Conservation (phyloP, 2,113 vertebrate genomes). For the Columba janthina region DNA sequence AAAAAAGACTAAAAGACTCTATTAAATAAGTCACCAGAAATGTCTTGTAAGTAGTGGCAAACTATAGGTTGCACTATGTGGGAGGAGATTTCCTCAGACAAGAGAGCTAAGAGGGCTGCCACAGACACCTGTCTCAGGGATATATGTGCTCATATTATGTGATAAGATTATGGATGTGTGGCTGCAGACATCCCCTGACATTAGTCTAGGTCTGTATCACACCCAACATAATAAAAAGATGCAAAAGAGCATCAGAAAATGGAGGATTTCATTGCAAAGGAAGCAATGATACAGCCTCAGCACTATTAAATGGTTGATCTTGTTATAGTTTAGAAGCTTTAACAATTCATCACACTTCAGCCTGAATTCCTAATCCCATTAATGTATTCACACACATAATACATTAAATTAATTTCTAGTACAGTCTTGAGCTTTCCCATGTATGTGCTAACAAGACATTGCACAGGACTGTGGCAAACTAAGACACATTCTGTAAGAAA, state of each 20-base stretch:
- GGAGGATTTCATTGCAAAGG: not conserved
- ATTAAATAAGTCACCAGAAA: not conserved
- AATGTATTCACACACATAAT: not conserved
- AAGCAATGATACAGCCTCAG: not conserved
- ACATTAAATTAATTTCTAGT: not conserved
- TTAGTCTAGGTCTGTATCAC: not conserved
- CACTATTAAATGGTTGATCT: not conserved
- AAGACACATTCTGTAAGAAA: not conserved
- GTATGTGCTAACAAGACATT: not conserved
- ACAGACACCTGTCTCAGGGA: not conserved
- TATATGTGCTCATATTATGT: fast-evolving
- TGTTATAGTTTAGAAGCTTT: not conserved
- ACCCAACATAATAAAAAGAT: not conserved
- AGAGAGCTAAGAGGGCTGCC: not conserved
- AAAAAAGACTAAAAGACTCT: not conserved
- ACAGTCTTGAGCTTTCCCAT: not conserved
- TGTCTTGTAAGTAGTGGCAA: not conserved
- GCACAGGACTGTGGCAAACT: not conserved
- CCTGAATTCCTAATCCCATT: not conserved
- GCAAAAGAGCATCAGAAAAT: not conserved
- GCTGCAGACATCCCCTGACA: not conserved
- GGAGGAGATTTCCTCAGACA: not conserved
- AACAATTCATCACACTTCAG: not conserved
- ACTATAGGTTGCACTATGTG: not conserved
- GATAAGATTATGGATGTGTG: fast-evolving